Conservation (phyloP, 1,140 invertebrate species). For the Oncopodura yosiiana region DNA sequence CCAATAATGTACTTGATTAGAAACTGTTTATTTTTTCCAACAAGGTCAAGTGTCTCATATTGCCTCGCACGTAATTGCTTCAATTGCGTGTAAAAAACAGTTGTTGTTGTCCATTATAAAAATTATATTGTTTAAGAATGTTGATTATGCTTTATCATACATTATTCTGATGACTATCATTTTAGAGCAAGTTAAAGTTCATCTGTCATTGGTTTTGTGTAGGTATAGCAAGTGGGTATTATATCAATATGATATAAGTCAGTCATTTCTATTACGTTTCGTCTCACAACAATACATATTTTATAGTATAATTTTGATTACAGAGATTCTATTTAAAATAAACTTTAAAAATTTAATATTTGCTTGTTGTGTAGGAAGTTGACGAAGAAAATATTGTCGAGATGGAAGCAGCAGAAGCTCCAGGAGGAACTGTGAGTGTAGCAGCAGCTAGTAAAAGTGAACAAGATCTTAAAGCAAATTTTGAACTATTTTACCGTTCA, state of each 20-base stretch:
- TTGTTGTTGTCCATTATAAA: too few relatives aligned
- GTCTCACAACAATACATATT: background rate
- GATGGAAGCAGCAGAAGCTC: conserved; percentile 29
- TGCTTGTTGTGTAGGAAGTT: conserved; percentile 45
- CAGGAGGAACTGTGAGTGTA: conserved; percentile 39
- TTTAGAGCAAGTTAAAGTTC: too few relatives aligned
- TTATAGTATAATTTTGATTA: conserved; percentile 1
- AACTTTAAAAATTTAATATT: background rate
- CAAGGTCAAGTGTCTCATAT: too few relatives aligned
- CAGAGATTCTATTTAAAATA: background rate
- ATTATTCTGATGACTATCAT: too few relatives aligned
- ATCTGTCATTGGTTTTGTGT: too few relatives aligned
- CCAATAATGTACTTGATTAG: too few relatives aligned
- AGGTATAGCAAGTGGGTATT: background rate
- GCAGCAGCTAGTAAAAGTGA: conserved; percentile 36
- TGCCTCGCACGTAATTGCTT: too few relatives aligned
- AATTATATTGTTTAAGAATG: too few relatives aligned
- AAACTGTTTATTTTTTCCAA: too few relatives aligned
- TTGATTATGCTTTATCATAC: too few relatives aligned
- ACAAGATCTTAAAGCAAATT: conserved; percentile 37
- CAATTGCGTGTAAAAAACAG: too few relatives aligned
- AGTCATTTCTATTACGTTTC: background rate
- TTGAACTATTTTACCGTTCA: conserved; percentile 37
- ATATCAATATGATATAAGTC: background rate
- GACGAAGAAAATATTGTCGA: conserved; percentile 46